phyloP scores from a whole-genome alignment of 2,113 vertebrate genomes.

The Gracilinanus agilis region DNA sequence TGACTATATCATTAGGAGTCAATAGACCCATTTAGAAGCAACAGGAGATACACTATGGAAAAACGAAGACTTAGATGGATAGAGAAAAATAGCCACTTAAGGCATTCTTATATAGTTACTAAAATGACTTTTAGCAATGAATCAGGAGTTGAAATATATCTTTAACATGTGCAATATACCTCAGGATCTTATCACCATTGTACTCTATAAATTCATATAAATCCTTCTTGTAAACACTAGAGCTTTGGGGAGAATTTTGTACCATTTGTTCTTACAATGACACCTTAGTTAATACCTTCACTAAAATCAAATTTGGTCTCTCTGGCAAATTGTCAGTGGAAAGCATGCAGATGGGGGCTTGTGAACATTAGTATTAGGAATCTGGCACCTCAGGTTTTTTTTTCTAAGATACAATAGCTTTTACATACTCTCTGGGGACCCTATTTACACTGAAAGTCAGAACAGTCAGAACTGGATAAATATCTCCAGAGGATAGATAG shows the following conservation, averaged over 20 bases:
- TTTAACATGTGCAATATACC: neutral
- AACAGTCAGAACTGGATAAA: neutral
- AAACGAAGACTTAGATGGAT: neutral
- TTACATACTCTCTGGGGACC: neutral
- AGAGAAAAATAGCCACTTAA: neutral
- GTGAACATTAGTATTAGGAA: neutral
- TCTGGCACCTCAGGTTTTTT: neutral
- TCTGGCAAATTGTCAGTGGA: neutral
- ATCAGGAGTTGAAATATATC: neutral
- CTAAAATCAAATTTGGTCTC: neutral
- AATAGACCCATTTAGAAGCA: neutral
- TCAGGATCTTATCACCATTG: neutral
- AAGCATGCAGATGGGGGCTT: too few relatives aligned
- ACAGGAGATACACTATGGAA: neutral
- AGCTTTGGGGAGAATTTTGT: neutral
- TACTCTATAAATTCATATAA: neutral
- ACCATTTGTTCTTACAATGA: neutral
- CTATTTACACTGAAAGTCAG: neutral
- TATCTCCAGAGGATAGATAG: neutral
- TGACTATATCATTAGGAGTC: neutral
- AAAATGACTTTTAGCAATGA: neutral
- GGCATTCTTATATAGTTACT: too few relatives aligned
- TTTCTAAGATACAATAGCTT: too few relatives aligned
- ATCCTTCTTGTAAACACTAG: neutral
- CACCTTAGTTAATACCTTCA: neutral